Evolutionary conservation across 2,888 invertebrate species (phyloP), one percentile per base, ranked within the genome.

Genomic region (Toxonevra muliebris): DNA sequence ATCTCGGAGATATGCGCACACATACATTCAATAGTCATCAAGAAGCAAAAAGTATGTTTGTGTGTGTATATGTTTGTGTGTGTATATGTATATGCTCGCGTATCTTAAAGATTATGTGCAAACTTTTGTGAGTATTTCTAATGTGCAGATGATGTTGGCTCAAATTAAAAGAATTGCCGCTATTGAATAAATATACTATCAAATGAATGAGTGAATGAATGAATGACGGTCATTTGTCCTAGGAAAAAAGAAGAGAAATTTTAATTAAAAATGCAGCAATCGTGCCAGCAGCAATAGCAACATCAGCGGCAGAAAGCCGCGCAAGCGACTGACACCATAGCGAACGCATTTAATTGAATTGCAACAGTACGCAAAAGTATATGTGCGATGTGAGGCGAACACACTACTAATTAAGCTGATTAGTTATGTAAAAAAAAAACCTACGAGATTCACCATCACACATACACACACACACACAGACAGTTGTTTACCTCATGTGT

Each of bases 211-310:
- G 7, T 54, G 20, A 5, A n/a, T 7, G 19, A 12, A 54, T 54
- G 17, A 54, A 54, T 54, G 54, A 5, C 54, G 54, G 54, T 19
- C 54, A 20, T 15, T 54, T 54, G 54, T 54, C 19, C 5, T 8
- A 13, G 54, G 17, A 12, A 12, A 3, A 13, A 12, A n/a, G 17
- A n/a, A 17, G 20, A 12, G 20, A 4, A 17, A 19, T n/a, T 17
- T 54, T 54, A 54, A 54, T 54, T 54, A 54, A 54, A 20, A 54
- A 54, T 54, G 54, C 54, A 54, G 5, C 10, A 54, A n/a, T 4
- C 30, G 30, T 30, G 30, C 30, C 30, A 30, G 30, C 30, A 30
- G 30, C 30, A 30, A 30, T 30, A 30, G 7, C 30, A 30, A 7
- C 30, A 30, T 30, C 30, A 30, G 30, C 30, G 30, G 11, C 13